These are phyloP conservation scores for Gymnocheta viridis DNA, from an alignment of 2,888 invertebrate species.

Conservation along the genomic window DNA sequence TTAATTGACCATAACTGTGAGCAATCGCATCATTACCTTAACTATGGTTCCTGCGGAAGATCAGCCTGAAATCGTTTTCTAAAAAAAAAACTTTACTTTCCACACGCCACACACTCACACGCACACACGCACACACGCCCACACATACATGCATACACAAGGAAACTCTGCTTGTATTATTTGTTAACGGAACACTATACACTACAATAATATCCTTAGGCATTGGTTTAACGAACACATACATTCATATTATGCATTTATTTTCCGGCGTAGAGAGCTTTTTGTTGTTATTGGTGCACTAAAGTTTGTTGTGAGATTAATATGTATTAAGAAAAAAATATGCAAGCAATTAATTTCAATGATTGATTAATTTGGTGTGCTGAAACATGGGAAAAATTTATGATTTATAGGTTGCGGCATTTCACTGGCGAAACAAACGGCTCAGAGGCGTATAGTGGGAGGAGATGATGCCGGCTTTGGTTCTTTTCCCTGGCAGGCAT, in stretches of 20 bases:
- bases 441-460: conserved; percentile 94
- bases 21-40: conserved; percentile 3
- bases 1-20: conserved; percentile 24
- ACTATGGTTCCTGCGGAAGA: conserved; percentile 65
- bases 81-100: background rate
- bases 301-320: conserved; percentile 37
- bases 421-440: conserved; percentile 91
- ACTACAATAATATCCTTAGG: background rate
- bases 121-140: background rate
- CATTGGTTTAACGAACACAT: background rate
- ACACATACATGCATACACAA: background rate
- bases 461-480: conserved; percentile 97
- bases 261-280: conserved; percentile 11
- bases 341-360: conserved; percentile 18
- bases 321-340: background rate
- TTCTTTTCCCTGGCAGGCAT: conserved; percentile 97
- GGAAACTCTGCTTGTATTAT: conserved; percentile 33
- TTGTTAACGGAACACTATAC: conserved; percentile 18
- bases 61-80: conserved; percentile 59
- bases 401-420: conserved; percentile 90
- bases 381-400: conserved; percentile 45
- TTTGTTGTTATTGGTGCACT: conserved; percentile 55
- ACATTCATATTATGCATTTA: background rate
- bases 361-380: conserved; percentile 35
- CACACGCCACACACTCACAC: conserved; percentile 1